Evolutionary conservation across 2,113 vertebrate species (phyloP).

Genomic region (Leptobrachium ailaonicum): DNA sequence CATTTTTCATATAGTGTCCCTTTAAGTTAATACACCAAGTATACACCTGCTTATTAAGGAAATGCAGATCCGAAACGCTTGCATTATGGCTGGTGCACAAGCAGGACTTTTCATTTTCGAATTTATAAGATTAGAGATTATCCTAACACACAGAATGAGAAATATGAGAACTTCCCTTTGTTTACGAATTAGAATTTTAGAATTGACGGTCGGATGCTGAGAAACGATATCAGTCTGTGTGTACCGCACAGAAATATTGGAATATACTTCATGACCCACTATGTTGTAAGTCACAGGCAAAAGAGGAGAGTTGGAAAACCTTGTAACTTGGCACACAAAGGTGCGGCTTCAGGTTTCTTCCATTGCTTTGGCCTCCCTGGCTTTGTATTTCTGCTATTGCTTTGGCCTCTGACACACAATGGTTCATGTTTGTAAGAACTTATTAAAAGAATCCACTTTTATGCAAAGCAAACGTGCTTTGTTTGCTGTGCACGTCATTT

Average conservation of each 20-base stretch:
- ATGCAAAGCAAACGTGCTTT: not conserved
- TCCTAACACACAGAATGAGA: too few relatives aligned
- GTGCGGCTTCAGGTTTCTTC: not conserved
- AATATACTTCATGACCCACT: not conserved
- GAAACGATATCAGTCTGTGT: not conserved
- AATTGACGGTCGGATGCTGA: too few relatives aligned
- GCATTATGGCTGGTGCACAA: too few relatives aligned
- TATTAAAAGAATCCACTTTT: not conserved
- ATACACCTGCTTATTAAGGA: too few relatives aligned
- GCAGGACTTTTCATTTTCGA: too few relatives aligned
- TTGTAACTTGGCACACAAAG: conserved; percentile 6
- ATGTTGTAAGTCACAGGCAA: not conserved
- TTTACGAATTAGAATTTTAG: too few relatives aligned
- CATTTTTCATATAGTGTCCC: too few relatives aligned
- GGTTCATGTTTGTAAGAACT: not conserved
- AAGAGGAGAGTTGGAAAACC: not conserved
- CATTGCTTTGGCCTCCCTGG: not conserved
- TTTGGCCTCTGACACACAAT: not conserved
- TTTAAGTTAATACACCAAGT: too few relatives aligned
- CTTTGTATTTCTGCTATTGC: too few relatives aligned
- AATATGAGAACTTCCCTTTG: too few relatives aligned
- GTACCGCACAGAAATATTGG: not conserved
- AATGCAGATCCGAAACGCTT: too few relatives aligned
- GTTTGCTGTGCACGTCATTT: not conserved
- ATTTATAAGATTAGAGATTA: too few relatives aligned